Evolutionary conservation across 2,888 invertebrate species (phyloP).

Genomic region (Rhagium mordax): DNA sequence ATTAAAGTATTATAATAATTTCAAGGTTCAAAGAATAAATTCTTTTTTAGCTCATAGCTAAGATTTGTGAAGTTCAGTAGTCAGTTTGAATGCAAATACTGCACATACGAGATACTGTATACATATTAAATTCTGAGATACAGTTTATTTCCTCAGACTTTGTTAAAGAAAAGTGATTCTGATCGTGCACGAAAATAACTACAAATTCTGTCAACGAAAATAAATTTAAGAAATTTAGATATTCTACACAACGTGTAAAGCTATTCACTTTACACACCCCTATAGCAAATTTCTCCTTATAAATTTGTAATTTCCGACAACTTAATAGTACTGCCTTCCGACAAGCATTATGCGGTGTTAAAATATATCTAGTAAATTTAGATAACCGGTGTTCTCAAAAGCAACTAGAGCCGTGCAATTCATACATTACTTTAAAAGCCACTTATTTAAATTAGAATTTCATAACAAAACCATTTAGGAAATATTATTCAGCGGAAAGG

Average conservation of each 20-base stretch:
- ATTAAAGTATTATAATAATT: too few relatives aligned
- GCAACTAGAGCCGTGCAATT: conserved; percentile 19
- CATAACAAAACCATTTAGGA: conserved; percentile 26
- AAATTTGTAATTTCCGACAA: conserved; percentile 38
- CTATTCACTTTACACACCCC: not conserved
- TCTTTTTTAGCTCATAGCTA: too few relatives aligned
- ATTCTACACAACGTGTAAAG: not conserved
- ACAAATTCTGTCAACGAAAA: too few relatives aligned
- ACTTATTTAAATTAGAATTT: conserved; percentile 31
- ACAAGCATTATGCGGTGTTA: conserved; percentile 35
- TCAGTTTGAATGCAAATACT: too few relatives aligned
- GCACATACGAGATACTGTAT: too few relatives aligned
- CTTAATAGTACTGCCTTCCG: conserved; percentile 38
- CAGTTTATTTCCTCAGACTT: too few relatives aligned
- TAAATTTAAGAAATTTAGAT: too few relatives aligned
- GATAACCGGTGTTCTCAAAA: conserved; percentile 31
- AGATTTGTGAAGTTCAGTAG: too few relatives aligned
- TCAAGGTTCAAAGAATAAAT: too few relatives aligned
- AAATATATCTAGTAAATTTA: conserved; percentile 40
- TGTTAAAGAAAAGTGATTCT: too few relatives aligned
- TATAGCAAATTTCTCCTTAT: conserved; percentile 3
- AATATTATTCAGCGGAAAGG: conserved; percentile 20
- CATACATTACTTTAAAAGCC: conserved; percentile 29
- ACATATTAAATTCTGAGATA: too few relatives aligned
- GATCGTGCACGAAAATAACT: too few relatives aligned